phyloP scores from a whole-genome alignment of 2,113 vertebrate genomes.

The Sebastes fasciatus region DNA sequence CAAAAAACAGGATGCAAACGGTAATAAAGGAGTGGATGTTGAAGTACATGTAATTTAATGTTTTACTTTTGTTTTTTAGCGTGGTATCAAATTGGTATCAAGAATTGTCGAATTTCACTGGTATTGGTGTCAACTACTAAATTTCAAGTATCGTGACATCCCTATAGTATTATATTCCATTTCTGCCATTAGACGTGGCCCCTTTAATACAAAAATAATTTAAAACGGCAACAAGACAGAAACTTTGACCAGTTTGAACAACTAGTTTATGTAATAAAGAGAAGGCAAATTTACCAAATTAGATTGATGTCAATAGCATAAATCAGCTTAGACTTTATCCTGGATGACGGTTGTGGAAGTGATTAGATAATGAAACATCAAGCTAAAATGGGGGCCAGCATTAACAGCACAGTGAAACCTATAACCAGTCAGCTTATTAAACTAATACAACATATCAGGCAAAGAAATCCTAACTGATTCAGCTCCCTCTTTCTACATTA shows the following conservation, averaged over 20 bases:
- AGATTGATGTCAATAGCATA: not conserved
- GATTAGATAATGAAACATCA: not conserved
- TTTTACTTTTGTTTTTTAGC: too few species aligned
- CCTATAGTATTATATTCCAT: too few species aligned
- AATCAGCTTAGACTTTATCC: not conserved
- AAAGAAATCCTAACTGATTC: not conserved
- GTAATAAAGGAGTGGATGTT: too few species aligned
- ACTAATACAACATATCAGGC: not conserved
- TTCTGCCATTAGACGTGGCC: too few species aligned
- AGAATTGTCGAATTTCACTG: too few species aligned
- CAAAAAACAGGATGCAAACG: too few species aligned
- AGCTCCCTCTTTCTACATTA: not conserved
- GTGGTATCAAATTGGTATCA: too few species aligned
- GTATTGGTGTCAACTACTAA: too few species aligned
- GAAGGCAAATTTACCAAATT: not conserved
- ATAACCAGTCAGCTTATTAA: not conserved
- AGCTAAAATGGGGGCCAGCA: fast-evolving
- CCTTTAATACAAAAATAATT: too few species aligned
- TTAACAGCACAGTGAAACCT: not conserved
- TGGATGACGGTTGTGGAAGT: constrained; percentile 3
- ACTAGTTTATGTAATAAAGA: not conserved
- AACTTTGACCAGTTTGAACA: not conserved
- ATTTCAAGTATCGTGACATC: too few species aligned
- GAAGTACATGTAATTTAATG: too few species aligned
- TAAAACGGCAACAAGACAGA: not conserved